These are phyloP conservation scores for Channallabes apus DNA, from an alignment of 2,797 vertebrate species.

Conservation along the genomic window DNA sequence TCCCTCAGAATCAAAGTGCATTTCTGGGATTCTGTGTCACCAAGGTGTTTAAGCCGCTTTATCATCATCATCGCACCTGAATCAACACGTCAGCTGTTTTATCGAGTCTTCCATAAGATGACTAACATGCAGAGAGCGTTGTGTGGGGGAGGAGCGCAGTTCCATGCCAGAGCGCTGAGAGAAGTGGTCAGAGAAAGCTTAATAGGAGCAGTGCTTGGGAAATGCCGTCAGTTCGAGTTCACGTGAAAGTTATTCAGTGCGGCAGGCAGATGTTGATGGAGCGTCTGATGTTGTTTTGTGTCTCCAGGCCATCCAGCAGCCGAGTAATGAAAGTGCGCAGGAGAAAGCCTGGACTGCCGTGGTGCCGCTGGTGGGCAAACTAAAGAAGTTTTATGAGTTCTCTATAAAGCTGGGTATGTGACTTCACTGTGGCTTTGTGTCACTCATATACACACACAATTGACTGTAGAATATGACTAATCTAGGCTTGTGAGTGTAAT, in stretches of 20 bases:
- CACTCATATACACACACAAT: background rate
- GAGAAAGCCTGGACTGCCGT: constrained; percentile 92
- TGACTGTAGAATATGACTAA: background rate
- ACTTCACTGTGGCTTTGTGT: background rate
- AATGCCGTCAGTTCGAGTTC: background rate
- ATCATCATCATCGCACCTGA: background rate
- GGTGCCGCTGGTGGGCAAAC: constrained; percentile 89
- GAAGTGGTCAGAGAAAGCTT: background rate
- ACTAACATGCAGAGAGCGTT: background rate
- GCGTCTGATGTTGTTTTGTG: constrained; percentile 23
- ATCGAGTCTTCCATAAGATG: background rate
- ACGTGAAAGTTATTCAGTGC: background rate
- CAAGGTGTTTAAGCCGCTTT: constrained; percentile 3
- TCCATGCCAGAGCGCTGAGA: background rate
- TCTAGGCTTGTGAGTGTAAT: too few species aligned
- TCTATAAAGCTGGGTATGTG: constrained; percentile 89
- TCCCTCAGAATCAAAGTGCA: background rate
- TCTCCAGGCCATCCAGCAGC: constrained; percentile 90
- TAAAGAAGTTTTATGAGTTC: constrained; percentile 97
- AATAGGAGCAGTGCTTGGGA: background rate
- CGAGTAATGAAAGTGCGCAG: constrained; percentile 86
- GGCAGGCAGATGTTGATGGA: background rate
- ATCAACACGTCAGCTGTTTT: background rate
- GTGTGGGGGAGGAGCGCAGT: background rate
- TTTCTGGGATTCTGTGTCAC: background rate